phyloP scores from a whole-genome alignment of 2,888 invertebrate genomes.

The Andrena dorsata region DNA sequence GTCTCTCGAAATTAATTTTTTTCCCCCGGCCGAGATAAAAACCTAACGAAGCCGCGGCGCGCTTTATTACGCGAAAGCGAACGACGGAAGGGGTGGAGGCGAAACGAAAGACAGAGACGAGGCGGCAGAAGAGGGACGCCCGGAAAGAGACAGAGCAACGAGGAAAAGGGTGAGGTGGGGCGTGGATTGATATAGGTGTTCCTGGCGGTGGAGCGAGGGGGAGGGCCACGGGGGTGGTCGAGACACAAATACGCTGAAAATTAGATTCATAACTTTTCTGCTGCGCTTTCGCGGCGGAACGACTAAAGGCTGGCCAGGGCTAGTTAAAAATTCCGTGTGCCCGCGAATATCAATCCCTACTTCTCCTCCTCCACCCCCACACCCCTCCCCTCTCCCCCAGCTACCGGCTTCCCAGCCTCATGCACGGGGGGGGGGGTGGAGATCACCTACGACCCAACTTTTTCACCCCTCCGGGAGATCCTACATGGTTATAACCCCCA shows the following conservation, averaged over 20 bases:
- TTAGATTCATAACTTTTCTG: slow-evolving; percentile 84
- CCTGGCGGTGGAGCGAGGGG: slow-evolving; percentile 63
- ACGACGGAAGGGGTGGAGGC: slow-evolving; percentile 65
- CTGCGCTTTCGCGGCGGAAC: slow-evolving; percentile 78
- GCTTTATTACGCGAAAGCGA: slow-evolving; percentile 77
- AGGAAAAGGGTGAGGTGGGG: slow-evolving; percentile 41
- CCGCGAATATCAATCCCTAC: slow-evolving; percentile 81
- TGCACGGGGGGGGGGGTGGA: slow-evolving; percentile 32
- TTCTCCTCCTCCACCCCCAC: slow-evolving; percentile 28
- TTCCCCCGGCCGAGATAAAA: slow-evolving; percentile 77
- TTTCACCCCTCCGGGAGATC: slow-evolving; percentile 46
- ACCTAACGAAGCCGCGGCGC: slow-evolving; percentile 80
- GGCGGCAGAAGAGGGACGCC: slow-evolving; percentile 34
- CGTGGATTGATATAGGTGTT: slow-evolving; percentile 63
- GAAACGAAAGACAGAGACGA: slow-evolving; percentile 44
- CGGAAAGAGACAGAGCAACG: slow-evolving; percentile 17
- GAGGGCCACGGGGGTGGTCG: slow-evolving; percentile 51
- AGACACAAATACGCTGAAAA: slow-evolving; percentile 82
- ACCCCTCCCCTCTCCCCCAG: slow-evolving; percentile 25
- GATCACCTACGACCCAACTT: slow-evolving; percentile 59
- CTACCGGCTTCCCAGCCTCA: slow-evolving; percentile 41
- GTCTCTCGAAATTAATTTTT: slow-evolving; percentile 81
- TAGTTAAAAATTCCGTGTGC: slow-evolving; percentile 84
- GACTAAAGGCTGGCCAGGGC: slow-evolving; percentile 77
- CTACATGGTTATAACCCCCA: slow-evolving; percentile 27